Evolutionary conservation across 2,888 invertebrate species (phyloP), one percentile per base, ranked within the genome.

Genomic region (Spodoptera exigua): DNA sequence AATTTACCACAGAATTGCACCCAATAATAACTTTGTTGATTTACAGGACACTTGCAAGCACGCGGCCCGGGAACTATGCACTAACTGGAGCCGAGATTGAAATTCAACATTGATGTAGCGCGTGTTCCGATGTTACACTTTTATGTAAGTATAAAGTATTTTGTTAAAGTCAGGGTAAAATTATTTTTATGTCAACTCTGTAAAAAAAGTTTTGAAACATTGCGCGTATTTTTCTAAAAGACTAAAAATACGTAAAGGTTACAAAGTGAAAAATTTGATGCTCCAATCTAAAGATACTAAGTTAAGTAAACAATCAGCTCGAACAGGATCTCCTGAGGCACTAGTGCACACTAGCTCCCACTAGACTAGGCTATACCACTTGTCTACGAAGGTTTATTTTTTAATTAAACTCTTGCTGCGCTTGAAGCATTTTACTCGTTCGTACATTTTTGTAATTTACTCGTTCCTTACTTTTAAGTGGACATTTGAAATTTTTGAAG

Each of bases 21-120:
- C 66, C 60, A 55, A 71, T 59, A 44, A 71, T 52, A 71, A 59
- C 44, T 41, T 37, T 11, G 51, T 52, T 52, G 51, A 60, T 59
- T 59, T 59, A 59, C 47, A 51, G 48, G 66, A 65, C 34, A 54
- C 17, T 14, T 16, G 4, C 2, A 36, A 16, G 43, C 41, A 47
- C 66, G 1, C 41, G 17, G 17, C 41, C 40, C 32, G 21, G 52
- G 37, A 55, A 48, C 14, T 35, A 17, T 17, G 44, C 17, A 40
- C 37, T 3, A 52, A 51, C 40, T 52, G 52, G 32, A 17, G 13
- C 14, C 4, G 5, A 32, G 39, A 46, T 46, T 49, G 41, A 34
- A 49, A 18, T 18, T 7, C 5, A 36, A 43, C 32, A 18, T 39
- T 51, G 41, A 40, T 40, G 13, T 35, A 56, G 18, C 36, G 11